These are phyloP conservation scores for Chirona hameri DNA, from an alignment of 2,888 invertebrate species.

Conservation along the genomic window DNA sequence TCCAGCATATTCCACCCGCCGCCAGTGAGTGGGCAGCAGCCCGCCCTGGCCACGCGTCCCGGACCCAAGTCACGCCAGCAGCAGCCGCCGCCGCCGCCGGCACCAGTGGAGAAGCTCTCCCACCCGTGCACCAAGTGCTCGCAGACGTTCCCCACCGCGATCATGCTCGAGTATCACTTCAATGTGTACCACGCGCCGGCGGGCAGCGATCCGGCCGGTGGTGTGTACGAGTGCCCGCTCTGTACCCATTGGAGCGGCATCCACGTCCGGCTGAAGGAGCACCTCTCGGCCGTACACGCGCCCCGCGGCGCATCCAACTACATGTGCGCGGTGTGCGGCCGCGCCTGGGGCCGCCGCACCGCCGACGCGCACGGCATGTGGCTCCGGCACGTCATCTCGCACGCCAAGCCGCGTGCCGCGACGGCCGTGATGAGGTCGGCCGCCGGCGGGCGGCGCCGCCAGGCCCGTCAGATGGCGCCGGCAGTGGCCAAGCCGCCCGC, in stretches of 20 bases:
- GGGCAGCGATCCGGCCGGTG: neutral
- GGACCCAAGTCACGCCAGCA: neutral
- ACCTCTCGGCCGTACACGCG: neutral
- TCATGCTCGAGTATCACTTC: neutral
- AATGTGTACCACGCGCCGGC: neutral
- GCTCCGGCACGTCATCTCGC: neutral
- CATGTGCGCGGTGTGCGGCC: neutral
- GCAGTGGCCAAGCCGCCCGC: too few species aligned
- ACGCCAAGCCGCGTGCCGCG: neutral
- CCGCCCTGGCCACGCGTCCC: neutral
- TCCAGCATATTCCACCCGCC: neutral
- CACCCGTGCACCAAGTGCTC: slow-evolving; percentile 1
- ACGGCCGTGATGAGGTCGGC: neutral
- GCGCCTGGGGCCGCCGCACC: neutral
- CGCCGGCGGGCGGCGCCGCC: too few species aligned
- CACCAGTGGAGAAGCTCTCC: neutral
- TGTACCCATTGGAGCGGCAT: neutral
- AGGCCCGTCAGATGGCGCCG: too few species aligned
- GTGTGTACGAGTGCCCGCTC: neutral
- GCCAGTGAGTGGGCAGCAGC: neutral
- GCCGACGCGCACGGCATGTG: neutral
- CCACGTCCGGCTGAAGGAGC: neutral
- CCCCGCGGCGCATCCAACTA: neutral
- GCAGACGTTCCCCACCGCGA: neutral
- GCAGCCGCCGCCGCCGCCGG: neutral